Base-by-base conservation (phyloP, 2,888 invertebrate genomes). In the Noctuana brunneofusca region DNA sequence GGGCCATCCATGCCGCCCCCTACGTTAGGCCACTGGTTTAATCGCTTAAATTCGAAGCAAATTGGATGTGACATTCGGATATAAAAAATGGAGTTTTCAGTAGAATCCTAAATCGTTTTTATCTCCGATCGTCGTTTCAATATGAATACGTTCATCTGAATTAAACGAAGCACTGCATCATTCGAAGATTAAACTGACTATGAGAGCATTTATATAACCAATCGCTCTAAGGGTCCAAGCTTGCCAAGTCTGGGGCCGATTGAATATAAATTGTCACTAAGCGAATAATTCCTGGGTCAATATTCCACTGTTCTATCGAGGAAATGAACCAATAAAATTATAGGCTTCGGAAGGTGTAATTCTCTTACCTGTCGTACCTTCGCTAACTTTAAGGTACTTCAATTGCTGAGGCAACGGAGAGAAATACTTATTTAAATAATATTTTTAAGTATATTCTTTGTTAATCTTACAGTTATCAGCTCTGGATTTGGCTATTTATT, bases 291-390 rank as follows among this genome's bases (percentile, higher is more conserved):
- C 62, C 41, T 35, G 41, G 54, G 52, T 56, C 62, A 55, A 63
- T 50, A 63, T 54, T 35, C 54, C 60, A 16, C 35, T 54, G 60
- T 43, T 60, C 60, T 38, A 30, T 9, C 35, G 32, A 54, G 60
- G 60, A 54, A 55, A 62, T 62, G 60, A 62, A 62, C 54, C 60
- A 62, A 62, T 62, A 55, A 49, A 54, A 62, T 62, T 62, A 62
- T 62, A 54, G 60, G 54, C 54, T 62, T 62, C 54, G 48, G 38
- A 62, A 62, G 48, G 54, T 62, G 38, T 55, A 54, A 62, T 55
- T 62, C 54, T 48, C 30, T 24, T 48, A 35, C 53, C 53, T 54
- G 53, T 60, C 53, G 38, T 27, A 52, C 52, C 38, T 58, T 16
- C 54, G 27, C 54, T 60, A 46, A 16, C 53, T 27, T 41, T 32